Evolutionary conservation across 1,140 invertebrate genomes (phyloP), one percentile per base, ranked within the genome.

Genomic region (Drosophila punjabiensis): DNA sequence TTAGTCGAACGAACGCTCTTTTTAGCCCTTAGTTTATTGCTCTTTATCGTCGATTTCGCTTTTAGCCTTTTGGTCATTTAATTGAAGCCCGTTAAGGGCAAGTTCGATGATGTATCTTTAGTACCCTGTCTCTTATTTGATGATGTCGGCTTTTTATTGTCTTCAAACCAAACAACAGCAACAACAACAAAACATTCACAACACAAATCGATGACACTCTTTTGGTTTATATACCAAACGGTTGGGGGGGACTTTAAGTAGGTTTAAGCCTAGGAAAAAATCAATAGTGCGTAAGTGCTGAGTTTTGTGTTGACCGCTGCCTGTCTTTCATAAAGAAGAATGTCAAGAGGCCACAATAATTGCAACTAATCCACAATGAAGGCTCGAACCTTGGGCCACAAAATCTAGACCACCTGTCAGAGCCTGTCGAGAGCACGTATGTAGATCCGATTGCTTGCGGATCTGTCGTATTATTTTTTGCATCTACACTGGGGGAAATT

Each of bases 291-390:
- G 74, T 76, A 73, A 69, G 63, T 69, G 80, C 43, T 48, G 59
- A 76, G 76, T 84, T 66, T 45, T 65, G 43, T 74, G 58, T 52
- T 74, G 77, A 70, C 61, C 76, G 76, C 43, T 65, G 77, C 13
- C 39, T 55, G 50, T 35, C 65, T 75, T 41, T 64, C 65, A 74
- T 88, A 88, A 89, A 90, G 79, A 90, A 90, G 82, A 90, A 90
- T 90, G 86, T 91, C 86, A 90, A 90, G 86, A 90, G 86, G 86
- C 87, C 86, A 87, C 86, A 90, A 90, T 90, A 90, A 90, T 90
- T 91, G 86, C 87, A 90, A 77, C 86, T 90, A 90, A 90, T 90
- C 76, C 86, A 63, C 47, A 55, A 61, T 75, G 82, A 90, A 89
- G 86, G 86, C 76, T 86, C 76, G 75, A 61, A 82, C 85, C 86